Evolutionary conservation across 2,797 vertebrate genomes (phyloP), one percentile per base, ranked within the genome.

Genomic region (Melanotaenia nigrans): DNA sequence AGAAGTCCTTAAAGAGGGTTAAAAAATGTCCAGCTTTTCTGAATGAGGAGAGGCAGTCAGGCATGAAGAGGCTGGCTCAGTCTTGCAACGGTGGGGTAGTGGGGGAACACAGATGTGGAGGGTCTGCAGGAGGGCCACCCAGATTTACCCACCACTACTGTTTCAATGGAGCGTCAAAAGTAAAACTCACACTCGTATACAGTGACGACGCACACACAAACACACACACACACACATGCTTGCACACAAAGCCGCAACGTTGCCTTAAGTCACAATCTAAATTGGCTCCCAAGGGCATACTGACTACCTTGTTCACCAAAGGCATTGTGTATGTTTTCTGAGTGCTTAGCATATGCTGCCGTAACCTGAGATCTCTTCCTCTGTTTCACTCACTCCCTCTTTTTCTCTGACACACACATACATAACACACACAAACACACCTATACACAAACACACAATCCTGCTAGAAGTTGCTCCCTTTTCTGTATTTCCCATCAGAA

Each of bases 191-290:
- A 71, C 65, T 69, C 70, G 14, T 61, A 61, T n/a, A n/a, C 72
- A 61, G 49, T 10, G 61, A 68, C 65, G 74, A 73, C 75, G 86
- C 74, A 69, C 66, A 70, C 64, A 61, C 57, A 30, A 55, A 28
- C 53, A 71, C 65, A 73, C 63, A 56, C 65, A 65, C 74, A 61
- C 77, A 71, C 74, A 62, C 79, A 49, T 61, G 11, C 75, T 4
- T 62, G 62, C 83, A 82, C 83, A 89, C 86, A 88, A 75, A 90
- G 84, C 85, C 77, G 84, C 83, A 85, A 93, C 0, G 54, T 94
- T 89, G 94, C 96, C 96, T 96, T 95, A 96, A 96, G 96, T 96
- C 96, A 95, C 94, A 92, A 95, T 96, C 95, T 96, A 96, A 97
- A 96, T 96, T 95, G 95, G 95, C 95, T 97, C 96, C 96, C 96